Evolutionary conservation across 2,797 vertebrate species (phyloP), one percentile per base, ranked within the genome.

Genomic region (Phrynocephalus guinanensis): DNA sequence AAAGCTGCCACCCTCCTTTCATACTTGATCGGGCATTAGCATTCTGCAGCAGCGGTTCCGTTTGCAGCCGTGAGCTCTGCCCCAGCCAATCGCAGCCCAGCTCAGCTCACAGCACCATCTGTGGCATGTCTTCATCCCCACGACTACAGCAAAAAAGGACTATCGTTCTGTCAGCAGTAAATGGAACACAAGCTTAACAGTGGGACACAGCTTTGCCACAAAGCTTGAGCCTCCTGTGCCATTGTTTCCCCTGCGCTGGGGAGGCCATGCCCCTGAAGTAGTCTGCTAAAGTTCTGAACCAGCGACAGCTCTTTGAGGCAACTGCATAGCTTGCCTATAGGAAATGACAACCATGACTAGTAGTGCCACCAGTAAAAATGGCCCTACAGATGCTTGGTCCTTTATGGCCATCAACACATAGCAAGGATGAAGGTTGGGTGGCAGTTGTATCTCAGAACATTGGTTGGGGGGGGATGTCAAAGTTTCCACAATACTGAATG

Each of bases 1-100:
- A 26, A 82, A 87, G 83, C 86, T 56, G 67, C 66, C 38, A 11
- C 85, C 83, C 72, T 52, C 73, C 71, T 87, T 87, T 66, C 10
- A 81, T 72, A 66, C 44, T 63, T 76, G 9, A 60, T 13, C 48
- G 30, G 79, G 68, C 38, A 56, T 86, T 78, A 77, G 60, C 5
- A 70, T 84, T 85, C 44, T 30, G 56, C 78, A 63, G n/a, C 44
- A 80, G 68, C 9, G n/a, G 44, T n/a, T 6, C 33, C 73, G 67
- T 16, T 66, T 30, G 13, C 22, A 30, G 79, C 56, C 83, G 68
- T 8, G 2, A 66, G 28, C 63, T 38, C 83, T 83, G 82, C 80
- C 86, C 28, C 48, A 28, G 83, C 83, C 72, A 80, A 48, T 77
- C 70, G 50, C 70, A 60, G 26, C 52, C 78, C 28, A 24, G 86